Evolutionary conservation across 2,113 vertebrate genomes (phyloP).

Genomic region (Anhinga anhinga): DNA sequence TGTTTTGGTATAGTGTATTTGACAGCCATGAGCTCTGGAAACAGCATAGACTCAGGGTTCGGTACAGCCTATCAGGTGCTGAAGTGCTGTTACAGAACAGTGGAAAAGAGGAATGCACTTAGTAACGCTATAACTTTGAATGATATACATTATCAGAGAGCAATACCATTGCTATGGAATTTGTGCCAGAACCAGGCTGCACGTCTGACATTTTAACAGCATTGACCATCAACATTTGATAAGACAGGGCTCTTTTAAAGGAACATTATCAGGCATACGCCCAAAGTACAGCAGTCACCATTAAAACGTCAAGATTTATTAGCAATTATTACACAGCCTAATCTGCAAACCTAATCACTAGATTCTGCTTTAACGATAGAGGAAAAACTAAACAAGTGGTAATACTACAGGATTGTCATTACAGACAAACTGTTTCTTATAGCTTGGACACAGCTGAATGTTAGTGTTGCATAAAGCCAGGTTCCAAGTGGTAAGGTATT

Average conservation of each 20-base stretch:
- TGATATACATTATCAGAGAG: constrained; percentile 5
- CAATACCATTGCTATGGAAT: neutral
- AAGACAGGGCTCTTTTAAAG: neutral
- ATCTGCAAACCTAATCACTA: neutral
- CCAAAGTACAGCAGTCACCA: neutral
- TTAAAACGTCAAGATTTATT: constrained; percentile 26
- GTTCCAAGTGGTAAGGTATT: neutral
- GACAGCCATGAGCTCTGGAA: neutral
- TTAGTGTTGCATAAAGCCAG: neutral
- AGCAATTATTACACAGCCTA: neutral
- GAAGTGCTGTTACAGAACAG: constrained; percentile 53
- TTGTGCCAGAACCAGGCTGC: neutral
- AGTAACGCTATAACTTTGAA: neutral
- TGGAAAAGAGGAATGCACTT: constrained; percentile 42
- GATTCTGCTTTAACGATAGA: neutral
- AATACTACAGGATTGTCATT: neutral
- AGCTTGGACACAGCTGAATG: accelerated
- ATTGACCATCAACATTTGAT: neutral
- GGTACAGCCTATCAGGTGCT: neutral
- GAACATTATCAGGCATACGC: neutral
- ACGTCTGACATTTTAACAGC: constrained; percentile 35
- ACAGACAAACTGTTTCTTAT: neutral
- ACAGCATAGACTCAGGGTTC: neutral
- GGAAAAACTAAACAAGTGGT: neutral
- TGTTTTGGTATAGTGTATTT: neutral